A percentile compares a stretch with the other conserved stretches of the same genome.
These are phyloP conservation scores for Cataglyphis rosenhaueri DNA, from an alignment of 2,888 invertebrate species.

Conservation along the genomic window DNA sequence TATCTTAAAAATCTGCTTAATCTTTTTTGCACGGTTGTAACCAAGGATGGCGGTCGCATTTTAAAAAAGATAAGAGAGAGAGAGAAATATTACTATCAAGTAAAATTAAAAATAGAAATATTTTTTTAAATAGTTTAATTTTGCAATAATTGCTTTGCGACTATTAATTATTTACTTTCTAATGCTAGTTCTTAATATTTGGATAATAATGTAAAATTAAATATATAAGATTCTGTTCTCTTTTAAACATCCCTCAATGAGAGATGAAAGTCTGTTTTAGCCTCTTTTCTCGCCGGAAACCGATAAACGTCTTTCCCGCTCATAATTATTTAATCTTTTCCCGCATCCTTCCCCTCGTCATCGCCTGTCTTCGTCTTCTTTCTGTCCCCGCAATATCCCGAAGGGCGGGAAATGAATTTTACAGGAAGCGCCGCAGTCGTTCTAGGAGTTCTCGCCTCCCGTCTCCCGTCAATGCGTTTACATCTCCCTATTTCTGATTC, in stretches of 20 bases:
- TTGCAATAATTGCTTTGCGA: not conserved
- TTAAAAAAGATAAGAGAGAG: not conserved
- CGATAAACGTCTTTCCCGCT: conserved; percentile 26
- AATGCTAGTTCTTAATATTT: not conserved
- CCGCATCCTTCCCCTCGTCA: not conserved
- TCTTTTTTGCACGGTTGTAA: not conserved
- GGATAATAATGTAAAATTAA: not conserved
- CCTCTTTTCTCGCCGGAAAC: not conserved
- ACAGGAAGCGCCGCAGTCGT: conserved; percentile 37
- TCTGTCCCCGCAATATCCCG: conserved; percentile 33
- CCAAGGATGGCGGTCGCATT: not conserved
- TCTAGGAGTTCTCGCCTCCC: conserved; percentile 9
- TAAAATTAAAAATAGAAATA: not conserved
- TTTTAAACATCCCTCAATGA: not conserved
- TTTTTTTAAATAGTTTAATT: not conserved
- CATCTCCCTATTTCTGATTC: conserved; percentile 14
- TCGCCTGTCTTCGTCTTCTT: conserved; percentile 12
- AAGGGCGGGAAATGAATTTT: conserved; percentile 52
- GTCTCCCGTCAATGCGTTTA: not conserved
- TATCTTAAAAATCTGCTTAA: not conserved
- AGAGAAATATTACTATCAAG: not conserved
- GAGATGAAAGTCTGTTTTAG: not conserved
- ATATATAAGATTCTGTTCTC: not conserved
- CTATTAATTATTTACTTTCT: not conserved
- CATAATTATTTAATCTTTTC: conserved; percentile 51